Evolutionary conservation across 2,113 vertebrate genomes (phyloP), one percentile per base, ranked within the genome.

Genomic region (Cyanoramphus novaezelandiae): DNA sequence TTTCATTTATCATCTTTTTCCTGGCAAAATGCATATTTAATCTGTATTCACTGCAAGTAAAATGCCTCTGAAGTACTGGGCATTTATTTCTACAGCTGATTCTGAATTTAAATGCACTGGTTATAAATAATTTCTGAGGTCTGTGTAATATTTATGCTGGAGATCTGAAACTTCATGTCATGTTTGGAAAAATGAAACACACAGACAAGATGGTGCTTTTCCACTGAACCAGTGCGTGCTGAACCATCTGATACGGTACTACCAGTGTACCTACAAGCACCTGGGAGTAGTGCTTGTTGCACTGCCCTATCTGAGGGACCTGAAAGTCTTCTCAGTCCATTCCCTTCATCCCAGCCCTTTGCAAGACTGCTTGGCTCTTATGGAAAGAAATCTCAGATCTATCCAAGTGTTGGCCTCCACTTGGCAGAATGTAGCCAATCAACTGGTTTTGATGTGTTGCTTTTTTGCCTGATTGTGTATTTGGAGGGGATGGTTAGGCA

Each of bases 101-200:
- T 82, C 80, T 79, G 96, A 94, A 96, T 93, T 69, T 62, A 92
- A 82, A 89, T 69, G 57, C 31, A 52, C 31, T 87, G 28, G 17
- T 57, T 79, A 92, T 96, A 92, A 96, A 96, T 94, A 93, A 96
- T 96, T 96, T 88, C 80, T 92, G 65, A 92, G 53, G 19, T 2
- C 28, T 59, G 82, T 93, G 29, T 72, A 94, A 94, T 94, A 97
- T 97, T 96, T 87, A 92, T 95, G 57, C 47, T 8, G 21, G 77
- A 94, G 88, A 93, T 92, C 62, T 90, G 82, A 93, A 94, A 79
- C 77, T 71, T 64, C 15, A 24, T 49, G 77, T 92, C 69, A 37
- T 35, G 10, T 79, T 82, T 86, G 39, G 39, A 82, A 72, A 94
- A 91, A 84, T 52, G 44, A 92, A 88, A 49, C 57, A 65, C 3